A percentile compares a stretch with the other conserved stretches of the same genome.
Conservation (phyloP, 2,113 vertebrate genomes). For the Cyprinodon variegatus region DNA sequence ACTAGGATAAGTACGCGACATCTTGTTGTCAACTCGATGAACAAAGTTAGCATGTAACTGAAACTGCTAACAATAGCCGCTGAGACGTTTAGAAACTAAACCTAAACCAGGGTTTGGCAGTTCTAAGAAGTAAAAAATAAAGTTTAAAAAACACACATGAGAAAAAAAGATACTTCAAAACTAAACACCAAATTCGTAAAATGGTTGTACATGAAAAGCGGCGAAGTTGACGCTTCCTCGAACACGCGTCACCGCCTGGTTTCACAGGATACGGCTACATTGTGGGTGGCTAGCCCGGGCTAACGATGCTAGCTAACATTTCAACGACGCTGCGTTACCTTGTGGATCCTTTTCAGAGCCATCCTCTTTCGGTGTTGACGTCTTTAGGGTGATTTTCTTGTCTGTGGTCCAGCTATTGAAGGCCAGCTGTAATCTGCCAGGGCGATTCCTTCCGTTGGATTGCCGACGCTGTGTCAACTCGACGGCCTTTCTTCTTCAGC, state of each 20-base stretch:
- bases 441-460: conserved; percentile 18
- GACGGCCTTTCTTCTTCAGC: conserved; percentile 53
- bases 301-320: background rate
- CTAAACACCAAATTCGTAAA: background rate
- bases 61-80: conserved; percentile 30
- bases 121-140: background rate
- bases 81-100: background rate
- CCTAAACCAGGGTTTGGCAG: background rate
- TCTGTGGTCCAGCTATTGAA: conserved; percentile 24
- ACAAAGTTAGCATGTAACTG: conserved; percentile 19
- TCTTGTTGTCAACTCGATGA: conserved; percentile 15
- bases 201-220: background rate
- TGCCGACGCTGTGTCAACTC: conserved; percentile 42
- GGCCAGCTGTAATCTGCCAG: conserved; percentile 44
- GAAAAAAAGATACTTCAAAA: background rate
- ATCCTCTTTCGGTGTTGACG: conserved; percentile 60
- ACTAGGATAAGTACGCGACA: conserved; percentile 43
- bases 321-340: conserved; percentile 64
- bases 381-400: conserved; percentile 1
- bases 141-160: background rate
- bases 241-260: conserved; percentile 33
- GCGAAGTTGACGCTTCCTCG: background rate
- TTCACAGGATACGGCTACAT: conserved; percentile 22
- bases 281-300: conserved; percentile 55
- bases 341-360: conserved; percentile 82